Percentiles rank a stretch among this genome's conserved stretches.
Evolutionary conservation across 2,797 vertebrate genomes (phyloP).

Genomic region (Mastacembelus armatus): DNA sequence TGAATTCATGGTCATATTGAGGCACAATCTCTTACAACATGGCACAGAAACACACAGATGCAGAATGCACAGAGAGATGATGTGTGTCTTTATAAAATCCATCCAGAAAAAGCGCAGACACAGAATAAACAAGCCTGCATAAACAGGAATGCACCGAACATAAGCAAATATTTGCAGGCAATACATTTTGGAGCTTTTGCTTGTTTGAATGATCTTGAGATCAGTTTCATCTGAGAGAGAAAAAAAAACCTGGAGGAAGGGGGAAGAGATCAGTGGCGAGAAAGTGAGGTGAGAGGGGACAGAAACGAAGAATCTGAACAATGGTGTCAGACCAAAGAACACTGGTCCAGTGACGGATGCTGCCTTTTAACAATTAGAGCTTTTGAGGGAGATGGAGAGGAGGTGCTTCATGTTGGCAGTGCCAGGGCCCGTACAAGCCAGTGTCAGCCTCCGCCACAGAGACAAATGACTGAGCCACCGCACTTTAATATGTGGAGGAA

Average conservation of each 20-base stretch:
- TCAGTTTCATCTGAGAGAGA: neutral
- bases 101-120: constrained; percentile 1
- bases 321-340: constrained; percentile 91
- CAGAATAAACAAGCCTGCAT: neutral
- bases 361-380: constrained; percentile 89
- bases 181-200: neutral
- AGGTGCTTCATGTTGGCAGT: constrained; percentile 76
- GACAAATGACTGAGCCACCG: constrained; percentile 73
- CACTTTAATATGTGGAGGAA: constrained; percentile 36
- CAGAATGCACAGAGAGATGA: constrained; percentile 8
- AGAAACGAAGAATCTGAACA: constrained; percentile 83
- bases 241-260: constrained; percentile 14
- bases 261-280: constrained; percentile 30
- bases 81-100: constrained; percentile 11
- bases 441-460: constrained; percentile 84
- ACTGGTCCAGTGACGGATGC: constrained; percentile 84
- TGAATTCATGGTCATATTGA: constrained; percentile 56
- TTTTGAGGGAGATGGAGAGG: constrained; percentile 84
- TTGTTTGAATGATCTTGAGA: neutral
- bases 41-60: constrained; percentile 31
- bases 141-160: neutral
- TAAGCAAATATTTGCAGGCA: neutral
- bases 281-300: constrained; percentile 51
- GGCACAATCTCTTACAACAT: constrained; percentile 47
- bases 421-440: constrained; percentile 87